These are phyloP conservation scores for Masnerella sp. DNA, from an alignment of 2,888 invertebrate species.

Conservation along the genomic window DNA sequence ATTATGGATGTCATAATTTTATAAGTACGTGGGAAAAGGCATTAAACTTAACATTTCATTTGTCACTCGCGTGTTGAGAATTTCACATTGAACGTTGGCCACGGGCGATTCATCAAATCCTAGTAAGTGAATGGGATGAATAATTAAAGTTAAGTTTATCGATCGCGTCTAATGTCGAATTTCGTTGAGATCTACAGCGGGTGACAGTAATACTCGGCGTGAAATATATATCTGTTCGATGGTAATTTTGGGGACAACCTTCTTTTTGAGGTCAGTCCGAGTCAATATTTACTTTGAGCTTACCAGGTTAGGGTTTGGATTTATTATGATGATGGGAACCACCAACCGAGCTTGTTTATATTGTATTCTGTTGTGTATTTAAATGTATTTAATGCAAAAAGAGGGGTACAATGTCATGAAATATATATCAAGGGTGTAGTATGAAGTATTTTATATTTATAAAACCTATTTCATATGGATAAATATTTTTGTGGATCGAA, in stretches of 20 bases:
- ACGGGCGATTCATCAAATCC: slow-evolving; percentile 32
- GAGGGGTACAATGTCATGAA: no score
- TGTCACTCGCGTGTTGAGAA: slow-evolving; percentile 18
- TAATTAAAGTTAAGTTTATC: slow-evolving; percentile 44
- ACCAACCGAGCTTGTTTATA: slow-evolving; percentile 3
- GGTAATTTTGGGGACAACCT: slow-evolving; percentile 35
- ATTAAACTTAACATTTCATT: slow-evolving; percentile 29
- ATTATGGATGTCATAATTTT: slow-evolving; percentile 18
- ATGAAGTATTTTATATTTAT: no score
- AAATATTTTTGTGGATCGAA: no score
- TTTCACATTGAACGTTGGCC: slow-evolving; percentile 21
- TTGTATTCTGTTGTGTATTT: background rate
- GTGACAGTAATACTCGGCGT: slow-evolving; percentile 29
- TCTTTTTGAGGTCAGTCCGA: slow-evolving; percentile 38
- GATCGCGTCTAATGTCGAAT: slow-evolving; percentile 33
- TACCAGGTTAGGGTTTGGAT: slow-evolving; percentile 10
- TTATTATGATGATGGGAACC: slow-evolving; percentile 36
- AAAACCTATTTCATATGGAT: no score
- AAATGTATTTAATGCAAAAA: background rate
- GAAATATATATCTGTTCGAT: slow-evolving; percentile 43
- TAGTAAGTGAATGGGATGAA: slow-evolving; percentile 36
- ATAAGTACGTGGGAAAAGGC: slow-evolving; percentile 34
- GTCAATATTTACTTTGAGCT: slow-evolving; percentile 46
- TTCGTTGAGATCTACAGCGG: slow-evolving; percentile 18
- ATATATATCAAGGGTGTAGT: no score